phyloP scores from a whole-genome alignment of 2,113 vertebrate genomes.

The Salminus brasiliensis region DNA sequence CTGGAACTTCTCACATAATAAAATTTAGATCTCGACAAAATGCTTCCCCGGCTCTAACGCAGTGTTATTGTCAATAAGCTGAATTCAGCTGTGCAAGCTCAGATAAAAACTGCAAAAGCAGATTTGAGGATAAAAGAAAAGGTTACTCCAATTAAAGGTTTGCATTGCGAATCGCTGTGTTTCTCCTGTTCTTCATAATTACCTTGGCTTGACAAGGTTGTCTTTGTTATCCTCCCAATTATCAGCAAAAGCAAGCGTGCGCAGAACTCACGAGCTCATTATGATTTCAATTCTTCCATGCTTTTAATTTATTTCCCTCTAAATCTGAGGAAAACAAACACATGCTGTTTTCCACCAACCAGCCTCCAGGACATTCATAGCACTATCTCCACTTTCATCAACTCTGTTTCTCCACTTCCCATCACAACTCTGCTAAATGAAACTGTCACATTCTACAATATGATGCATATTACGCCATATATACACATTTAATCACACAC shows the following conservation, averaged over 20 bases:
- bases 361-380: constrained; percentile 46
- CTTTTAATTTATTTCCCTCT: constrained; percentile 50
- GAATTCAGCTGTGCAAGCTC: constrained; percentile 32
- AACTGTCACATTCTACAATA: constrained; percentile 41
- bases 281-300: constrained; percentile 48
- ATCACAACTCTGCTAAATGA: constrained; percentile 50
- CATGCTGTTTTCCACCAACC: constrained; percentile 27
- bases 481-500: no score
- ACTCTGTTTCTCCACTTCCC: constrained; percentile 43
- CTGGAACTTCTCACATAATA: neutral
- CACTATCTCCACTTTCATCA: constrained; percentile 49
- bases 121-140: constrained; percentile 54
- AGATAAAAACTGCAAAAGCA: constrained; percentile 40
- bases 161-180: constrained; percentile 7
- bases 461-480: no score
- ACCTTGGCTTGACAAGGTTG: constrained; percentile 52
- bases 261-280: constrained; percentile 41
- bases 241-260: constrained; percentile 34
- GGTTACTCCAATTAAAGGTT: constrained; percentile 61
- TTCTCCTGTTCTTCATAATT: constrained; percentile 56
- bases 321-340: constrained; percentile 58
- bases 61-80: constrained; percentile 3
- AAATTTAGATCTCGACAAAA: constrained; percentile 9
- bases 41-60: neutral
- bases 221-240: constrained; percentile 57